phyloP scores from a whole-genome alignment of 2,113 vertebrate genomes.

The Anseranas semipalmata region DNA sequence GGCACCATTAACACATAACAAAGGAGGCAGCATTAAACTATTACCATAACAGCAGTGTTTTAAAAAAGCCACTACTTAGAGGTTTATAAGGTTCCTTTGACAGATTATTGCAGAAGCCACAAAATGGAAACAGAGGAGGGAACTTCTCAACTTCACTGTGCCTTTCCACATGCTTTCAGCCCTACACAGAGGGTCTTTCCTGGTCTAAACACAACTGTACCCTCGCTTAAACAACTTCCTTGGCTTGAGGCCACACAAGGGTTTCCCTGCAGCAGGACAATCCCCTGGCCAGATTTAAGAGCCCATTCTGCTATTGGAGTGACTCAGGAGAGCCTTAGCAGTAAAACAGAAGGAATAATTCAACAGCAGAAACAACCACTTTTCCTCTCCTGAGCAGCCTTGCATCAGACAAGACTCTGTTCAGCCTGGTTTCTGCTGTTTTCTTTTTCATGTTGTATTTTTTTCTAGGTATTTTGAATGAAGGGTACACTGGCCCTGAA shows the following conservation, averaged over 20 bases:
- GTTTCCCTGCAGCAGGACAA: not conserved
- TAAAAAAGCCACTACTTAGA: not conserved
- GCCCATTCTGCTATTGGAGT: not conserved
- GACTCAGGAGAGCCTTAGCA: not conserved
- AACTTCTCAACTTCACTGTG: not conserved
- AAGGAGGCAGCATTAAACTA: constrained; percentile 16
- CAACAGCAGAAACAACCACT: not conserved
- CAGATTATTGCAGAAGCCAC: constrained; percentile 20
- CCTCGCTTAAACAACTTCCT: not conserved
- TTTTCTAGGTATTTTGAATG: not conserved
- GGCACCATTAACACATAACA: constrained; percentile 36
- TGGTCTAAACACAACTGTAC: not conserved
- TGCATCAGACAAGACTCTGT: not conserved
- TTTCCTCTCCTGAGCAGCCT: not conserved
- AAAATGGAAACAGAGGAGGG: constrained; percentile 30
- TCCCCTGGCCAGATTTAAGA: not conserved
- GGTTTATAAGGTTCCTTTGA: constrained; percentile 38
- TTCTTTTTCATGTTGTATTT: not conserved
- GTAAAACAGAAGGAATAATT: not conserved
- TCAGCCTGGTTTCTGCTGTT: not conserved
- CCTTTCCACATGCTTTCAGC: fast-evolving
- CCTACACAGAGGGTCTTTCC: not conserved
- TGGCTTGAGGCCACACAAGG: not conserved
- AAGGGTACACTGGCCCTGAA: not conserved
- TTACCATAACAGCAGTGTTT: not conserved